Evolutionary conservation across 2,888 invertebrate genomes (phyloP).

Genomic region (Netelia virgata): DNA sequence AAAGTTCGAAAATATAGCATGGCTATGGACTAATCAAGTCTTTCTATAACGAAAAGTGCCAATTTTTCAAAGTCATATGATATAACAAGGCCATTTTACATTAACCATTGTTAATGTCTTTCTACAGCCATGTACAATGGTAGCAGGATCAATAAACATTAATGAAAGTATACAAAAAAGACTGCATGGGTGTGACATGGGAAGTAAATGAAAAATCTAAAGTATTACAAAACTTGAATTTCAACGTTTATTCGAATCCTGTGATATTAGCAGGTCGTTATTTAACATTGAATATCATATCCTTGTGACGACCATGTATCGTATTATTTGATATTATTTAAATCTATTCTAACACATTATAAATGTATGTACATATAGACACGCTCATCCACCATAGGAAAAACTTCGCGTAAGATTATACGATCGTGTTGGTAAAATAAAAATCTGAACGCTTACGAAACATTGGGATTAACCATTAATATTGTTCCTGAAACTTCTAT

Average conservation of each 20-base stretch:
- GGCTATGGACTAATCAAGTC: too few relatives aligned
- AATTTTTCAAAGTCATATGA: too few relatives aligned
- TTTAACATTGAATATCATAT: constrained; percentile 4
- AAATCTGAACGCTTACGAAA: constrained; percentile 13
- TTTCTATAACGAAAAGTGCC: too few relatives aligned
- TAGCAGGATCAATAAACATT: too few relatives aligned
- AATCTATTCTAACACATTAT: constrained; percentile 38
- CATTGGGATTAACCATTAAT: constrained; percentile 20
- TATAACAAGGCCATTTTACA: too few relatives aligned
- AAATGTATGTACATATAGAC: constrained; percentile 54
- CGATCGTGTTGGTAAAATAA: background rate
- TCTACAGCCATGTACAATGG: too few relatives aligned
- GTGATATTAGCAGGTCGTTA: constrained; percentile 8
- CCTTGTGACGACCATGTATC: background rate
- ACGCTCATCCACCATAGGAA: constrained; percentile 21
- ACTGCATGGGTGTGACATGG: background rate
- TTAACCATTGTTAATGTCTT: too few relatives aligned
- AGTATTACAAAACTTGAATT: constrained; percentile 16
- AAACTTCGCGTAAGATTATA: constrained; percentile 24
- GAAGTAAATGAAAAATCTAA: background rate
- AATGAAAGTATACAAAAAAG: too few relatives aligned
- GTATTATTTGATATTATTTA: constrained; percentile 13
- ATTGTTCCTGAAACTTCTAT: background rate
- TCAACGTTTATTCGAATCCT: constrained; percentile 8
- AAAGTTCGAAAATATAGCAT: too few relatives aligned